These are phyloP conservation scores for Hypotaenidia okinawae DNA, from an alignment of 2,797 vertebrate genomes.

Conservation along the genomic window DNA sequence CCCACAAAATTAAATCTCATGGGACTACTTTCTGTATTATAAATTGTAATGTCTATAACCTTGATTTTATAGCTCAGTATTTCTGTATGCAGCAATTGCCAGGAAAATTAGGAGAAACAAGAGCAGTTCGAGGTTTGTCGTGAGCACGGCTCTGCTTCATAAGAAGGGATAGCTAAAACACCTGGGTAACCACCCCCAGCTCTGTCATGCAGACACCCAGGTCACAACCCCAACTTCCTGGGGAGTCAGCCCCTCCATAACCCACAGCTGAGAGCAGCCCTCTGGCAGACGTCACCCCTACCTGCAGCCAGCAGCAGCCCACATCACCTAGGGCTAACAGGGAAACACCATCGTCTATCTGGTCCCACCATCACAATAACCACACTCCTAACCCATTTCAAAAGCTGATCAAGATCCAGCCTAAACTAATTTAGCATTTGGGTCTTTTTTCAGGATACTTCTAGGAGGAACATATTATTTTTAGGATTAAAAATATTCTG, in stretches of 20 bases:
- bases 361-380: not conserved
- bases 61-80: not conserved
- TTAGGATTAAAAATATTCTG: not conserved
- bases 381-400: not conserved
- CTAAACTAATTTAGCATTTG: not conserved
- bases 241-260: not conserved
- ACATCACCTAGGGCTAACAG: not conserved
- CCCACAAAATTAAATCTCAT: not conserved
- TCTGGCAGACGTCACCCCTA: not conserved
- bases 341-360: not conserved
- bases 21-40: not conserved
- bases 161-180: not conserved
- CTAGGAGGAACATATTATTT: not conserved
- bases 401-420: not conserved
- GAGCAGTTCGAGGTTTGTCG: not conserved
- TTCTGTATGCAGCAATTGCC: not conserved
- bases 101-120: not conserved
- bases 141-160: not conserved
- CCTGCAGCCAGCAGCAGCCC: not conserved
- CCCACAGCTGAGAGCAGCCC: fast-evolving
- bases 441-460: not conserved
- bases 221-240: not conserved
- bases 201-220: not conserved
- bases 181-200: fast-evolving
- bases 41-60: not conserved